Percentiles rank a stretch among this genome's conserved stretches.
Evolutionary conservation across 2,113 vertebrate genomes (phyloP).

Genomic region (Macquaria ambigua): DNA sequence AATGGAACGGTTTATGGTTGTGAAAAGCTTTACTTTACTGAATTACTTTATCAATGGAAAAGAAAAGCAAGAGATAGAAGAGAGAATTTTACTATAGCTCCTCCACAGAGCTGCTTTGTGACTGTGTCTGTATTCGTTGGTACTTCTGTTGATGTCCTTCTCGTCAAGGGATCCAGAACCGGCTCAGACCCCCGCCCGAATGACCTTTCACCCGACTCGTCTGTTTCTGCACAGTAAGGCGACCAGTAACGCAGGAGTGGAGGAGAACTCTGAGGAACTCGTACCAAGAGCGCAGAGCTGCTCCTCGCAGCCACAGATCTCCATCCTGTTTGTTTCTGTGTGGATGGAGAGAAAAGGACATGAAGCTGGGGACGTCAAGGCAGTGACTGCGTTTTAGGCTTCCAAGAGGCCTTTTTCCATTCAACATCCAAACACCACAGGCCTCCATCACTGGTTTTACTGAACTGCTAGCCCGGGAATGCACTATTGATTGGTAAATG

Average conservation of each 20-base stretch:
- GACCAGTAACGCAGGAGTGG: constrained; percentile 29
- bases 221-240: constrained; percentile 48
- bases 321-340: constrained; percentile 32
- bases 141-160: constrained; percentile 67
- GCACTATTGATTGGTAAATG: constrained; percentile 83
- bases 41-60: constrained; percentile 75
- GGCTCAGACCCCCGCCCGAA: constrained; percentile 36
- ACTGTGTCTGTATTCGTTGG: constrained; percentile 74
- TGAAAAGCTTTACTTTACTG: constrained; percentile 85
- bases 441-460: constrained; percentile 75
- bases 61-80: constrained; percentile 74
- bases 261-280: constrained; percentile 53
- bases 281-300: constrained; percentile 38
- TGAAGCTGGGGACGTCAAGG: constrained; percentile 36
- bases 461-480: constrained; percentile 84
- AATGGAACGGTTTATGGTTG: constrained; percentile 81
- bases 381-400: constrained; percentile 60
- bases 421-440: constrained; percentile 69
- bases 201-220: constrained; percentile 19
- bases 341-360: constrained; percentile 43
- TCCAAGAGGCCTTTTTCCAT: constrained; percentile 54
- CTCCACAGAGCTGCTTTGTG: constrained; percentile 70
- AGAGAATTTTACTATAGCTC: constrained; percentile 61
- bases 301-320: constrained; percentile 39
- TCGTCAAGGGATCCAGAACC: constrained; percentile 42